Evolutionary conservation across 1,140 invertebrate genomes (phyloP), one percentile per base, ranked within the genome.

Genomic region (Aphelenchoides fujianensis): DNA sequence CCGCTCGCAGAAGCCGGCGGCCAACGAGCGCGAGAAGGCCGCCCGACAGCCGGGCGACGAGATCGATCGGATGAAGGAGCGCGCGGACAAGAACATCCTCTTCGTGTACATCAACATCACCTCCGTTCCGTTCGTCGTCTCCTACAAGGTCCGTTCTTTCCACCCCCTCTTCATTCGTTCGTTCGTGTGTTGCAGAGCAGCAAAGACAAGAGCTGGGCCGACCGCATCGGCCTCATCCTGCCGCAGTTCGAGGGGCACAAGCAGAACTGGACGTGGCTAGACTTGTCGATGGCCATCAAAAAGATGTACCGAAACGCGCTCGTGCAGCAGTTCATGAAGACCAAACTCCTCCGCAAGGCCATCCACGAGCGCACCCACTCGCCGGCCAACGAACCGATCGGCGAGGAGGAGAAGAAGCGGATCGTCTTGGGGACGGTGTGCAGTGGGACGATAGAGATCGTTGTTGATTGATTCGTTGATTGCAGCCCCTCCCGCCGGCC

Each of bases 221-320:
- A 98, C 85, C 93, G 97, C 81, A 91, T 97, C 80, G 91, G 91
- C 37, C 87, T 99, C 1, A 90, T 95, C 2, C 91, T 98, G 82
- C 95, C 95, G 0, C 95, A 94, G 0, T 86, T 97, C 57, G 95
- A 98, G 85, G 97, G 97, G 86, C 95, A 98, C 85, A 97, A 98
- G 86, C 92, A 95, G 54, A 98, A 95, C 9, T 99, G 96, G 95
- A 98, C 95, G 0, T 98, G 96, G 96, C 89, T 98, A n/a, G 96
- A 99, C 87, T 87, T 99, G 62, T 86, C 97, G 32, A 87, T 97
- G 81, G 93, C 93, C 2, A 92, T 98, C 86, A 95, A 97, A 86
- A 94, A 91, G 81, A 92, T 96, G 79, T 94, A 92, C 55, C 90
- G 93, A 77, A 89, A 91, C 71, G 92, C 95, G 31, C 91, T 80